Evolutionary conservation across 1,140 invertebrate species (phyloP).

Genomic region (Portunus trituberculatus): DNA sequence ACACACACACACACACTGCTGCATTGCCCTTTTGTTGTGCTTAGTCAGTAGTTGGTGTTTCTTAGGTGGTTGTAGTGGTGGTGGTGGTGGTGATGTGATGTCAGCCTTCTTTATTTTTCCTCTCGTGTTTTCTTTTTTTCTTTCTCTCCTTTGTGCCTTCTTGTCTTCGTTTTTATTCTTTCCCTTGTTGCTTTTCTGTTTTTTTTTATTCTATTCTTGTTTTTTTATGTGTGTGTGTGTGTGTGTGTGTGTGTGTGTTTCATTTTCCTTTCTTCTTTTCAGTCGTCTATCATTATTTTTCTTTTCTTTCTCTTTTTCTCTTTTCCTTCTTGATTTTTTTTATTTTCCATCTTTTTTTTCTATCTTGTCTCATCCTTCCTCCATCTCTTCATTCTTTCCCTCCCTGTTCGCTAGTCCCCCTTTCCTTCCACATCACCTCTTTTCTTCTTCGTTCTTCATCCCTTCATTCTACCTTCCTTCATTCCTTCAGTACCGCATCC

Average conservation of each 20-base stretch:
- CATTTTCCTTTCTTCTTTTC: background rate
- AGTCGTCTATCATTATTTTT: background rate
- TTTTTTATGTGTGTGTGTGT: background rate
- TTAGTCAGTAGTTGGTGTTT: no score
- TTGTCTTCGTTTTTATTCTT: background rate
- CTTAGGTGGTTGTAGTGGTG: no score
- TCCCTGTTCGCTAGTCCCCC: no score
- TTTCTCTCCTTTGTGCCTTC: background rate
- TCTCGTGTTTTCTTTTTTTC: background rate
- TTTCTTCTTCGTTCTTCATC: no score
- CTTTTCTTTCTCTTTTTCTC: background rate
- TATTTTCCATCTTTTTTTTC: background rate
- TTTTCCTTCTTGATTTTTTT: background rate
- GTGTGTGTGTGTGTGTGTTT: no score
- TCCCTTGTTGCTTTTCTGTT: background rate
- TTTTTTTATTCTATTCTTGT: background rate
- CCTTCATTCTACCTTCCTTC: no score
- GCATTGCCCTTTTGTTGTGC: no score
- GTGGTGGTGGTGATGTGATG: no score
- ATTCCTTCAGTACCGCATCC: no score
- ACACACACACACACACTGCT: slow-evolving; percentile 38
- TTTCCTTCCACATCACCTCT: no score
- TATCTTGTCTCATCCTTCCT: background rate
- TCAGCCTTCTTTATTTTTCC: background rate
- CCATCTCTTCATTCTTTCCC: no score